Evolutionary conservation across 2,888 invertebrate genomes (phyloP).

Genomic region (Tetragnatha montana): DNA sequence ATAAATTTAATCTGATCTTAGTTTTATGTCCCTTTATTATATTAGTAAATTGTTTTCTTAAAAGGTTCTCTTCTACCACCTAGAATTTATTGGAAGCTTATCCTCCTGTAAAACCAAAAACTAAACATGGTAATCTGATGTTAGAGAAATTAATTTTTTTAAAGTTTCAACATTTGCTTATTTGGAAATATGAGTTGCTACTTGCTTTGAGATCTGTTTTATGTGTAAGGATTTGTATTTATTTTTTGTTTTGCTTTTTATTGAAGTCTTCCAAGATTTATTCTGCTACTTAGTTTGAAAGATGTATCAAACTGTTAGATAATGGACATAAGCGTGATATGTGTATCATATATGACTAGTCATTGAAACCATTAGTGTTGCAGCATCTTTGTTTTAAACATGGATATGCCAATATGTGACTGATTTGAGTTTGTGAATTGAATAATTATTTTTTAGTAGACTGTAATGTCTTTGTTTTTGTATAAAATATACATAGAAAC

Average conservation of each 20-base stretch:
- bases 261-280: conserved; percentile 32
- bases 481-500: background rate
- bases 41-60: too few relatives aligned
- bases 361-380: background rate
- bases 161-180: too few relatives aligned
- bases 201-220: too few relatives aligned
- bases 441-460: background rate
- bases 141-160: too few relatives aligned
- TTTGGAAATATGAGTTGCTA: too few relatives aligned
- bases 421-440: background rate
- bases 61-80: too few relatives aligned
- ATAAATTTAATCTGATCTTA: too few relatives aligned
- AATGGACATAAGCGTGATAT: background rate
- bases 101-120: too few relatives aligned
- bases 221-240: too few relatives aligned
- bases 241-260: background rate
- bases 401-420: background rate
- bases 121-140: too few relatives aligned
- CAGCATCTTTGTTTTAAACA: background rate
- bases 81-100: too few relatives aligned
- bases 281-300: conserved; percentile 5
- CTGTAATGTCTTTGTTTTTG: background rate
- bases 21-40: too few relatives aligned
- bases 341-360: background rate
- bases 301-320: background rate